Base-by-base conservation (phyloP, 2,797 vertebrate genomes). In the Pipistrellus kuhlii region DNA sequence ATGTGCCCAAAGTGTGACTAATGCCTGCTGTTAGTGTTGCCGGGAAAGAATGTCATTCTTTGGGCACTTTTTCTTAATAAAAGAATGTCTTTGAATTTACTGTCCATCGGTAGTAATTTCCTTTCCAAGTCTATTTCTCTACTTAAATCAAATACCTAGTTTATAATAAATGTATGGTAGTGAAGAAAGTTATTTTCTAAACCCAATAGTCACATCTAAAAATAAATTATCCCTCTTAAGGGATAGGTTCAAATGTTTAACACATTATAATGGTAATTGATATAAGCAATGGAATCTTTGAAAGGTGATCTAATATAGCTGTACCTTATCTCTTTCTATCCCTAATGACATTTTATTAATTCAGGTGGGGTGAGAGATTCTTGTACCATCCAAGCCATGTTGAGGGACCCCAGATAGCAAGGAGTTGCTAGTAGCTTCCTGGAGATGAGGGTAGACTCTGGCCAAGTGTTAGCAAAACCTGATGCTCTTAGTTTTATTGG, bases 51-150 rank as follows among this genome's bases (percentile, higher is more conserved):
- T 57, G 32, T 53, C 57, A 44, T 77, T 95, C 73, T 76, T 48
- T 72, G 77, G 41, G 80, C 69, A 20, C 76, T 35, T 89, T 69
- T 93, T 82, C 82, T 95, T 80, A 80, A 91, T 94, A 90, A 96
- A 91, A 91, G 41, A 76, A 64, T 51, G 17, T 86, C 81, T 91
- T 94, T 73, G 94, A 72, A 89, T 4, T 78, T 51, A 71, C 48
- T 78, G 38, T 90, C 25, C 23, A n/a, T 8, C 78, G n/a, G 15
- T 38, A 55, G 10, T 23, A 20, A 69, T 87, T 94, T 94, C 91
- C 15, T 3, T 62, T n/a, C n/a, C 5, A 73, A n/a, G 0, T 68
- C 46, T 75, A 32, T 92, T 93, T 95, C 55, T 85, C 44, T 76
- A 32, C 30, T 71, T 83, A 62, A 3, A 80, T 4, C 8, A 89